Conservation (phyloP, 2,888 invertebrate genomes). For the Euzetes globulus region DNA sequence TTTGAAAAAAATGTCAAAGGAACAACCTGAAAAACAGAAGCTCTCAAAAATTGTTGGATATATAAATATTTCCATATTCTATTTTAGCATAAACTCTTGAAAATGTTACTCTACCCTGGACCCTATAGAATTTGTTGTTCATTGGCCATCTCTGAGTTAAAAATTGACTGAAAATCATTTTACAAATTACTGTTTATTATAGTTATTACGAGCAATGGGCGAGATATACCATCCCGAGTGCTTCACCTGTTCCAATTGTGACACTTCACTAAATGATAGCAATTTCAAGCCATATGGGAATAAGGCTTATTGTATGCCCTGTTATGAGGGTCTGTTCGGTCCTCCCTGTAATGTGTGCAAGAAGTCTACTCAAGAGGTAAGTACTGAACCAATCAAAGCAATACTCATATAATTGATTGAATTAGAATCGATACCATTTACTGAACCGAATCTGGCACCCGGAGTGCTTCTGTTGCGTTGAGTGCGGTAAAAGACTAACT, state of each 20-base stretch:
- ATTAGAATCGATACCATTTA: conserved; percentile 31
- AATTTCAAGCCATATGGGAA: conserved; percentile 10
- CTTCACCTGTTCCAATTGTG: conserved; percentile 61
- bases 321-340: conserved; percentile 29
- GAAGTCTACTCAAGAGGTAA: conserved; percentile 29
- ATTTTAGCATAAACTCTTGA: too few species aligned
- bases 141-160: too few species aligned
- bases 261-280: conserved; percentile 14
- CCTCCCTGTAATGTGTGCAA: conserved; percentile 31
- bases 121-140: too few species aligned
- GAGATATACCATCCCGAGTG: conserved; percentile 99
- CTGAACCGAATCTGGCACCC: conserved; percentile 76
- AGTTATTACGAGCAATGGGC: conserved; percentile 77
- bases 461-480: conserved; percentile 97
- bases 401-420: not conserved
- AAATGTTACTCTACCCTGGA: too few species aligned
- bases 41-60: too few species aligned
- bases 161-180: too few species aligned
- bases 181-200: not conserved
- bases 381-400: not conserved
- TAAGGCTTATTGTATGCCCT: conserved; percentile 29
- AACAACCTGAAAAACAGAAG: too few species aligned
- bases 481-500: conserved; percentile 92
- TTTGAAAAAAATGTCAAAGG: too few species aligned
- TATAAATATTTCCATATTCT: too few species aligned